Evolutionary conservation across 2,888 invertebrate species (phyloP).

Genomic region (Galerucella pusilla): DNA sequence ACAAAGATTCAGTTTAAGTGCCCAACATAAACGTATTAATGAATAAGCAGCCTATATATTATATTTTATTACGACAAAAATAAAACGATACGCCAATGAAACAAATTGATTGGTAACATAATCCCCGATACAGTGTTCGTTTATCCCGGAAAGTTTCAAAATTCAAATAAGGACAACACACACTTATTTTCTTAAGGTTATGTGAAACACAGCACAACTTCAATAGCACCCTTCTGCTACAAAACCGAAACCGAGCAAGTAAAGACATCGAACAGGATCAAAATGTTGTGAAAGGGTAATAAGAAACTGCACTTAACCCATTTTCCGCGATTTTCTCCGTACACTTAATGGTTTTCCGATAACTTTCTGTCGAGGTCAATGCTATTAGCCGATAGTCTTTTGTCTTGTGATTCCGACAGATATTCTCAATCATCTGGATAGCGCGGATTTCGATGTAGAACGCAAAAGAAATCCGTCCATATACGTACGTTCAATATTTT

Average conservation of each 20-base stretch:
- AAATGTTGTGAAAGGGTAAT: constrained; percentile 35
- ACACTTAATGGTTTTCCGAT: constrained; percentile 47
- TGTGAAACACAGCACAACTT: constrained; percentile 1
- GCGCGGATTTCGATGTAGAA: constrained; percentile 19
- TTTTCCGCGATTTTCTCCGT: constrained; percentile 36
- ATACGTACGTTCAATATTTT: too few relatives aligned
- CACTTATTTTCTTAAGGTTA: neutral
- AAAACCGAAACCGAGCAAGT: neutral
- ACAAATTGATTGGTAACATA: neutral
- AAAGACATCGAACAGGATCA: constrained; percentile 12
- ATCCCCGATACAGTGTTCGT: neutral
- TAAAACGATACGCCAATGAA: neutral
- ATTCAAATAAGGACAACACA: constrained; percentile 4
- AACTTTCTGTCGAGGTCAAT: constrained; percentile 37
- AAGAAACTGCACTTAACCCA: constrained; percentile 40
- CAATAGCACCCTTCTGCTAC: neutral
- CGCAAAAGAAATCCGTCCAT: neutral
- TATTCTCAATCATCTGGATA: constrained; percentile 31
- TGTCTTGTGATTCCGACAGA: constrained; percentile 41
- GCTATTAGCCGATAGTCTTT: constrained; percentile 43
- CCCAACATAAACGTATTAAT: too few relatives aligned
- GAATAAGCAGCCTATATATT: too few relatives aligned
- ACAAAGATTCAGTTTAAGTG: too few relatives aligned
- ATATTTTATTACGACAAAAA: neutral
- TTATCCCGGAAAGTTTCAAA: constrained; percentile 4